These are phyloP conservation scores for Podarcis cretensis DNA, from an alignment of 2,113 vertebrate genomes.

Conservation along the genomic window DNA sequence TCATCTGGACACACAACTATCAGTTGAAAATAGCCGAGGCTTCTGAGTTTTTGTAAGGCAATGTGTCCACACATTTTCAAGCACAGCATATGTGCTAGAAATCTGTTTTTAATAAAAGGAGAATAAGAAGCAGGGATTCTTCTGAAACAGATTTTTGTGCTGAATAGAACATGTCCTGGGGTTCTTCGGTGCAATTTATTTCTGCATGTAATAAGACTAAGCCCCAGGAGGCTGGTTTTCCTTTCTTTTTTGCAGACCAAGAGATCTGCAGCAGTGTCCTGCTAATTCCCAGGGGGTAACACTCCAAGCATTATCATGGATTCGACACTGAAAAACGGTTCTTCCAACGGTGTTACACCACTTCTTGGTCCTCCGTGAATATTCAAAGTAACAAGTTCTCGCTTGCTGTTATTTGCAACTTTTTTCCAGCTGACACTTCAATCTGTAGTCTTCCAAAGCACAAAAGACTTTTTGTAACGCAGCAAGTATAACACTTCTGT, in stretches of 20 bases:
- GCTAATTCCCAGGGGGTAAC: background rate
- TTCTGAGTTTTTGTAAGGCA: background rate
- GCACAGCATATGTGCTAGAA: background rate
- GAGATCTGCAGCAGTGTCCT: background rate
- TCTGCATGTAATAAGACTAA: background rate
- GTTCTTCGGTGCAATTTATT: background rate
- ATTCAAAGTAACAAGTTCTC: conserved; percentile 60
- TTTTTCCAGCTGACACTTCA: conserved; percentile 53
- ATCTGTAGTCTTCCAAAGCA: conserved; percentile 49
- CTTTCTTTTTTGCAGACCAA: background rate
- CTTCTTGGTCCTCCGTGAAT: conserved; percentile 63
- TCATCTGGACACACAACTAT: no score
- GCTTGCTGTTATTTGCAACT: conserved; percentile 60
- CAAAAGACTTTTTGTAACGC: conserved; percentile 54
- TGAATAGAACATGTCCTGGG: background rate
- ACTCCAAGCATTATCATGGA: background rate
- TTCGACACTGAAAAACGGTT: conserved; percentile 67
- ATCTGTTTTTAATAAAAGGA: background rate
- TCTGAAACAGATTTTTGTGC: background rate
- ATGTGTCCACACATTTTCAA: background rate
- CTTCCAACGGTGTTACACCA: conserved; percentile 62
- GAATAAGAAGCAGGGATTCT: no score
- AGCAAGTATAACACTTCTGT: conserved; percentile 57
- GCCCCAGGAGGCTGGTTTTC: background rate
- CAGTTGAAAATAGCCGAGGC: background rate